phyloP scores from a whole-genome alignment of 2,888 invertebrate genomes.

The Galerucella nymphaeae region DNA sequence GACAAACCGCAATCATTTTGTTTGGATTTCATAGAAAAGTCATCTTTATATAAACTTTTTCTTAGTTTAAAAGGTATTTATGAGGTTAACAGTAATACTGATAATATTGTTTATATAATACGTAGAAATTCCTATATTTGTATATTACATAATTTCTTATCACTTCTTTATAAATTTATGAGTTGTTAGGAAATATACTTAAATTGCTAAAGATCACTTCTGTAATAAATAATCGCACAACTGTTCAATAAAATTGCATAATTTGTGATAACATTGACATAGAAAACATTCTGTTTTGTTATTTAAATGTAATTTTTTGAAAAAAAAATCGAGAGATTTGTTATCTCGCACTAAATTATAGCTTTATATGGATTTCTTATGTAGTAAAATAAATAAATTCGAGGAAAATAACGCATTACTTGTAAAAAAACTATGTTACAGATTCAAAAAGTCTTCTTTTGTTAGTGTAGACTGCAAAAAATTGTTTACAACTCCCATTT shows the following conservation, averaged over 20 bases:
- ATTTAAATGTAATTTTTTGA: conserved; percentile 4
- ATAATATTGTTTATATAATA: not conserved
- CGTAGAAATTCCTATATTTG: not conserved
- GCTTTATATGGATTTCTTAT: not conserved
- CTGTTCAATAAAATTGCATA: conserved; percentile 8
- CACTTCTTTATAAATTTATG: conserved; percentile 1
- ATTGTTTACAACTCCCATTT: no score
- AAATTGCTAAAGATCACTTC: conserved; percentile 9
- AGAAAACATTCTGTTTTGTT: not conserved
- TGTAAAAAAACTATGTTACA: no score
- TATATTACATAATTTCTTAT: not conserved
- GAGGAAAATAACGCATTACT: not conserved
- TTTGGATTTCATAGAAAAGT: no score
- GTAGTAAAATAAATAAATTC: not conserved
- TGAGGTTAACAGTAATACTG: not conserved
- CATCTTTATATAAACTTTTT: not conserved
- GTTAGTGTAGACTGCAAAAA: no score
- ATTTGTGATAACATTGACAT: conserved; percentile 18
- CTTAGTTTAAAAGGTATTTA: not conserved
- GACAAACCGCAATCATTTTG: no score
- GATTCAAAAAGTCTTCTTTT: no score
- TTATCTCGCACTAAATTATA: not conserved
- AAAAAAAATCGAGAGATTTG: not conserved
- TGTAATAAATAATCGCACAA: conserved; percentile 16
- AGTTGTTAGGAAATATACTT: not conserved